phyloP scores from a whole-genome alignment of 64 coral and sea anemone genomes.

The Dendronephthya gigantea region DNA sequence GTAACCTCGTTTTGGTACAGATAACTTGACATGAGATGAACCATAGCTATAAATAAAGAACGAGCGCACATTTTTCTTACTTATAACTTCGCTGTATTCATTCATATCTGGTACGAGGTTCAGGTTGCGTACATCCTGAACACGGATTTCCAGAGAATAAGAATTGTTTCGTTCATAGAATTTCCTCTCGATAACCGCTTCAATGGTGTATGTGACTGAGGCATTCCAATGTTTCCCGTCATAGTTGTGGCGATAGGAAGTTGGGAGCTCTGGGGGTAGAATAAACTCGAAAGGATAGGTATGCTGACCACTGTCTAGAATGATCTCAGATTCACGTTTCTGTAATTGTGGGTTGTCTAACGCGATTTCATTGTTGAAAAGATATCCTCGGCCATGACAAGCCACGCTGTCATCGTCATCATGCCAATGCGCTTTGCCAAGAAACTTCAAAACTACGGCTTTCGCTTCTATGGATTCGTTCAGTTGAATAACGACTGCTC shows the following conservation, averaged over 20 bases:
- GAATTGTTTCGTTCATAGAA: neutral
- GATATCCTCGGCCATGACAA: neutral
- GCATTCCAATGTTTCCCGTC: neutral
- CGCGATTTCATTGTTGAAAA: neutral
- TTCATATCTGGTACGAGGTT: too few relatives aligned
- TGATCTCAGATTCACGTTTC: neutral
- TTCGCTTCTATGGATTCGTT: neutral
- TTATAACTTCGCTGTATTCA: neutral
- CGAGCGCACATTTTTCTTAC: neutral
- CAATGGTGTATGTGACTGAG: neutral
- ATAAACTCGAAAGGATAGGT: neutral
- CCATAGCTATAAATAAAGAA: neutral
- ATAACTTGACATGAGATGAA: neutral
- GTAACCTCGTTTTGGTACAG: neutral
- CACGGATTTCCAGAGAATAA: neutral
- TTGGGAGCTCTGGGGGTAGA: neutral
- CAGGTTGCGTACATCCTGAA: neutral
- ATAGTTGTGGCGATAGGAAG: too few relatives aligned
- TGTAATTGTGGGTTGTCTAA: neutral
- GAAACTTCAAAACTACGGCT: neutral
- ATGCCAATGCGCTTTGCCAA: neutral
- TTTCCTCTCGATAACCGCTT: neutral
- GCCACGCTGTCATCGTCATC: neutral
- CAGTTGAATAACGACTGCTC: neutral
- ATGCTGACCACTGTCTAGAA: neutral